Evolutionary conservation across 2,797 vertebrate genomes (phyloP).

Genomic region (Aphelocoma californica): DNA sequence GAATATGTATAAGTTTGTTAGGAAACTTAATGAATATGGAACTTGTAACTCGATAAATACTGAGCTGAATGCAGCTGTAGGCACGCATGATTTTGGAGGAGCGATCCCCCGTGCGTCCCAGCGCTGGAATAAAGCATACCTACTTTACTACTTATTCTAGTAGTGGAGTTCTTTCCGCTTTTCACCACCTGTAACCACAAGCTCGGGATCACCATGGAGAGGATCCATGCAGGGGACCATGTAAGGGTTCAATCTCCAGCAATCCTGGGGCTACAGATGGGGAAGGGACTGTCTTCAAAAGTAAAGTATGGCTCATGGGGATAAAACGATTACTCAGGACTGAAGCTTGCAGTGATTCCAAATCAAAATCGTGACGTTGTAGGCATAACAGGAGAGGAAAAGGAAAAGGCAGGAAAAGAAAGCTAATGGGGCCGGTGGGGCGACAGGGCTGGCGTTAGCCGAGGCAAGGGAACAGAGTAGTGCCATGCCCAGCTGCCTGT

Average conservation of each 20-base stretch:
- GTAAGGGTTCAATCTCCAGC: neutral
- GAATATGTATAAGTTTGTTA: no score
- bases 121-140: no score
- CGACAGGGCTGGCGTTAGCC: neutral
- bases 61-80: no score
- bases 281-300: neutral
- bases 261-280: neutral
- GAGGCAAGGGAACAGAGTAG: neutral
- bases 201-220: neutral
- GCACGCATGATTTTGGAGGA: no score
- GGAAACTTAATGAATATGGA: no score
- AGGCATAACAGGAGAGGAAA: neutral
- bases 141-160: no score
- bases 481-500: neutral
- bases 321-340: neutral
- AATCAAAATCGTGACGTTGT: neutral
- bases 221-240: neutral
- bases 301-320: neutral
- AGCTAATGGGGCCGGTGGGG: neutral
- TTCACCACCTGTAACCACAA: neutral
- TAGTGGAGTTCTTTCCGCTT: no score
- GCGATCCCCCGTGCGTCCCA: no score
- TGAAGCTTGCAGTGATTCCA: neutral
- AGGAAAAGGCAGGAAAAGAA: neutral
- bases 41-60: no score